phyloP scores from a whole-genome alignment of 2,888 invertebrate genomes.

The Perdita meconis region DNA sequence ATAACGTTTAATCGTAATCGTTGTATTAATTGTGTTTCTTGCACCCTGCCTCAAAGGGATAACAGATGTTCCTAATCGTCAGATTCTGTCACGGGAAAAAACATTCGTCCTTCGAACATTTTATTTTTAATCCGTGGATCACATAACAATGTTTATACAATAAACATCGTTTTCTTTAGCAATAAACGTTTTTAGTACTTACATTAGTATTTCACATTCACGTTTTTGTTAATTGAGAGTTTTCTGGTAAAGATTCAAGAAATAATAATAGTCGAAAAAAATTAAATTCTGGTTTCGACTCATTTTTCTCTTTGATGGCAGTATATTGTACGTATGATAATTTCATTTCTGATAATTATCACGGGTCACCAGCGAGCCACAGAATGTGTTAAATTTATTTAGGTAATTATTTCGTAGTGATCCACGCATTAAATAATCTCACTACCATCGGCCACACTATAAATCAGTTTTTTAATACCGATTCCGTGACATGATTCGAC shows the following conservation, averaged over 20 bases:
- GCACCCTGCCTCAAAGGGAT: conserved; percentile 81
- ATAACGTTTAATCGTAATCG: conserved; percentile 75
- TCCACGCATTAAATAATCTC: conserved; percentile 26
- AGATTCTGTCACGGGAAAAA: conserved; percentile 32
- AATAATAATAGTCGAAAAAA: too few species aligned
- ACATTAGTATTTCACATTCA: too few species aligned
- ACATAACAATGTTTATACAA: background rate
- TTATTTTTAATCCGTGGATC: conserved; percentile 16
- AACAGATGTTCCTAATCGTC: conserved; percentile 72
- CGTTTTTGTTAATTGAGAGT: too few species aligned
- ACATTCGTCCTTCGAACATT: background rate
- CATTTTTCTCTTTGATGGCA: too few species aligned
- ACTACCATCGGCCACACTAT: background rate
- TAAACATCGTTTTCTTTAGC: background rate
- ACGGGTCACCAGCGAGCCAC: too few species aligned
- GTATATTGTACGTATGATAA: too few species aligned
- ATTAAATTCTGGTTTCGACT: too few species aligned
- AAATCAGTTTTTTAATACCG: conserved; percentile 15
- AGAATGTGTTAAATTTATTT: too few species aligned
- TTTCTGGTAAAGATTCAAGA: too few species aligned
- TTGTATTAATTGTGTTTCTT: conserved; percentile 74
- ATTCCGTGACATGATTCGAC: conserved; percentile 40
- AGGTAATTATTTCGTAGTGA: conserved; percentile 1
- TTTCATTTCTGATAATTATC: too few species aligned
- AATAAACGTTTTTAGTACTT: too few species aligned